Conservation (phyloP, 2,888 invertebrate genomes). For the Hecatera dysodea region DNA sequence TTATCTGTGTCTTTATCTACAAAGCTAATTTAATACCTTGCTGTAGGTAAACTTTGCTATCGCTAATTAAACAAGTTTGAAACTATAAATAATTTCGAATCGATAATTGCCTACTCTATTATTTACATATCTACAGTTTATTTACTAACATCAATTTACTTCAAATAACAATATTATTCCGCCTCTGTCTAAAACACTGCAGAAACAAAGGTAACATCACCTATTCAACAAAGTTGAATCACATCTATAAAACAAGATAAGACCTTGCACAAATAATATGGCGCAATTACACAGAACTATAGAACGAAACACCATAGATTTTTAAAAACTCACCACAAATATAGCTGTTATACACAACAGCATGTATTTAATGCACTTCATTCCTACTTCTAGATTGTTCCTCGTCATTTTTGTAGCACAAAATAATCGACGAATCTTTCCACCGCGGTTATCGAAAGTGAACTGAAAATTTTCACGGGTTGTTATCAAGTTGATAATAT, state of each 20-base stretch:
- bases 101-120: background rate
- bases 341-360: constrained; percentile 94
- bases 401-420: constrained; percentile 79
- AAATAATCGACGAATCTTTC: constrained; percentile 44
- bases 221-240: constrained; percentile 36
- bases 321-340: constrained; percentile 93
- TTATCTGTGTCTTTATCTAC: background rate
- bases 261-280: constrained; percentile 62
- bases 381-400: constrained; percentile 91
- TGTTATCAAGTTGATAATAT: constrained; percentile 62
- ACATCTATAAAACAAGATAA: constrained; percentile 53
- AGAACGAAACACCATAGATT: constrained; percentile 13
- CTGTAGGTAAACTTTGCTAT: background rate
- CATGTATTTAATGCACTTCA: constrained; percentile 94
- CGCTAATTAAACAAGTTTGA: background rate
- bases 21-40: background rate
- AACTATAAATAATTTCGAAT: background rate
- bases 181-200: background rate
- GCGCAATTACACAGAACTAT: constrained; percentile 40
- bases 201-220: constrained; percentile 30
- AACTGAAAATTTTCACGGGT: constrained; percentile 57
- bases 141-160: constrained; percentile 8
- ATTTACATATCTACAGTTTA: background rate
- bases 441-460: constrained; percentile 24
- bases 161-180: background rate